Evolutionary conservation across 2,888 invertebrate species (phyloP).

Genomic region (Pyrrhosoma nymphula): DNA sequence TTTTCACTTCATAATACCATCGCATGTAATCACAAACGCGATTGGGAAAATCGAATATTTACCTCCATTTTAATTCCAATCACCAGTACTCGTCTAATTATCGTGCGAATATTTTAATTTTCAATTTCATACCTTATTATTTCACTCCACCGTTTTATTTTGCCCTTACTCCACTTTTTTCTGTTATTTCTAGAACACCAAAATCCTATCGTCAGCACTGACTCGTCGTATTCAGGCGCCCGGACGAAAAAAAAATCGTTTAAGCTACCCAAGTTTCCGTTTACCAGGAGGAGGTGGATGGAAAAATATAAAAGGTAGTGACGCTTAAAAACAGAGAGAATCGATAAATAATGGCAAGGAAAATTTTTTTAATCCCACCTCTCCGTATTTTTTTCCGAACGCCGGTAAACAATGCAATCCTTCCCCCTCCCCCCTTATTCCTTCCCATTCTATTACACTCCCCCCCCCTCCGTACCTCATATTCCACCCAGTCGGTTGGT

Average conservation of each 20-base stretch:
- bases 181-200: neutral
- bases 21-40: neutral
- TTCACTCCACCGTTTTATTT: neutral
- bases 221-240: neutral
- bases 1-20: neutral
- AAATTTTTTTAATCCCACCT: neutral
- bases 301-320: neutral
- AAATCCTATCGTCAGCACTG: neutral
- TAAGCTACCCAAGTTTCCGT: constrained; percentile 57
- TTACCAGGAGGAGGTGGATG: constrained; percentile 1
- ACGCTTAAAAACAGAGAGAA: constrained; percentile 34
- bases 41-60: neutral
- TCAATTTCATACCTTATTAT: neutral
- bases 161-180: neutral
- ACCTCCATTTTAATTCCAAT: neutral
- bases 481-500: neutral
- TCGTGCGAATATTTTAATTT: neutral
- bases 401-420: constrained; percentile 49
- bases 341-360: constrained; percentile 7
- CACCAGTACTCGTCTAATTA: neutral
- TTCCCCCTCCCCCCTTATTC: too few relatives aligned
- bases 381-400: constrained; percentile 1
- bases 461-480: neutral
- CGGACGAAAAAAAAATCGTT: constrained; percentile 39
- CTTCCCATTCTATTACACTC: neutral